Base-by-base conservation (phyloP, 2,888 invertebrate genomes). In the Xestia sexstrigata region DNA sequence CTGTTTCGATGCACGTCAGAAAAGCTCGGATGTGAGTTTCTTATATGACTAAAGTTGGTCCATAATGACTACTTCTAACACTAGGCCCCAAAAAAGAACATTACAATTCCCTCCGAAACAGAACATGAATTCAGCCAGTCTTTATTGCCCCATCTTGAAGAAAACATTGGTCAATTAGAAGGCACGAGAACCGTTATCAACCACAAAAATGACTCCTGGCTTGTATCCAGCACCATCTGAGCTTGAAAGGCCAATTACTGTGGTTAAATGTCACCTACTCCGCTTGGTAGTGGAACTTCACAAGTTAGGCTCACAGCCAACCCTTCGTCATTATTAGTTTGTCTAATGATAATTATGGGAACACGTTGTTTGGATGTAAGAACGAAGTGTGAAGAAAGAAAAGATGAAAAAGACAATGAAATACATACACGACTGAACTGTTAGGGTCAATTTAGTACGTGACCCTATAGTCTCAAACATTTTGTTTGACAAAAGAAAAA, bases 261-360 rank as follows among this genome's bases (percentile, higher is more conserved):
- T 82, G 88, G 89, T 89, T 90, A 91, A 92, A 89, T 90, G 90
- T 88, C 88, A 89, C 91, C 88, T 89, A 88, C 81, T 83, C 84
- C 75, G 77, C 70, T 47, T 93, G 93, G 93, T 92, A 92, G 82
- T 79, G 85, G 55, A 81, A 83, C 81, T 83, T 88, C 86, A 84
- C 85, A 90, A 90, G 92, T 91, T 92, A 92, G 93, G 93, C 93
- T 79, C 66, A 17, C 77, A 82, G 93, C 93, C 93, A 93, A 92
- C 85, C 81, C 76, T 87, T 77, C 83, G 80, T 84, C 83, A 84
- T 85, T 85, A 89, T 89, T 87, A 88, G 71, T 67, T 39, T 55
- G 74, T 60, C 35, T 87, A 77, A 84, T 81, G 76, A 71, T 79
- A 70, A 82, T 82, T 83, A 70, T 60, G 49, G 58, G 65, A 84